phyloP scores from a whole-genome alignment of 2,888 invertebrate species.

The Lacanobia oleracea region DNA sequence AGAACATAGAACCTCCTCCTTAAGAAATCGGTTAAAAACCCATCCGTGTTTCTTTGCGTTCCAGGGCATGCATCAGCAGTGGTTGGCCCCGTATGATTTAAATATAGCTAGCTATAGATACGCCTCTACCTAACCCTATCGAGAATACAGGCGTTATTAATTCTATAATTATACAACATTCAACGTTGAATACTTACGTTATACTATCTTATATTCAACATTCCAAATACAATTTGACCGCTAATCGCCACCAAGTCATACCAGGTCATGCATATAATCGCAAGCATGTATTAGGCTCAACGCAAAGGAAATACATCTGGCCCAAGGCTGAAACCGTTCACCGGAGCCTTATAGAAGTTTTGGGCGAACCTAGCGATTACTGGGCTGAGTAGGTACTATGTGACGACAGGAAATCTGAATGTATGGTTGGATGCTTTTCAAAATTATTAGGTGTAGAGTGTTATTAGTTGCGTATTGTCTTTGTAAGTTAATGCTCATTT shows the following conservation, averaged over 20 bases:
- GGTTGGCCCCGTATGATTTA: too few species aligned
- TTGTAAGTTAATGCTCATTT: conserved; percentile 9
- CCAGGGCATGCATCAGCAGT: too few species aligned
- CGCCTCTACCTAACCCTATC: too few species aligned
- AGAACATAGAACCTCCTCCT: too few species aligned
- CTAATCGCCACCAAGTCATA: background rate
- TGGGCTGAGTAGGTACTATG: conserved; percentile 15
- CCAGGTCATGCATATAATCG: conserved; percentile 40
- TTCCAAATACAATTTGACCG: background rate
- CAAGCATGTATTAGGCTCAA: conserved; percentile 11
- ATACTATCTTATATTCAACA: background rate
- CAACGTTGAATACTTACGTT: background rate
- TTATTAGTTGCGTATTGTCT: conserved; percentile 3
- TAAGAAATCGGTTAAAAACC: too few species aligned
- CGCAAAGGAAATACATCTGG: conserved; percentile 57
- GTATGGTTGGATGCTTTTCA: conserved; percentile 28
- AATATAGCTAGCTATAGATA: too few species aligned
- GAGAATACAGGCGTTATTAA: too few species aligned
- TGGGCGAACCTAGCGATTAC: conserved; percentile 28
- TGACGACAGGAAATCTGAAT: conserved; percentile 37
- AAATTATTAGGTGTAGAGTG: conserved; percentile 39
- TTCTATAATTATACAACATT: too few species aligned
- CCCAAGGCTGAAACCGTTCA: conserved; percentile 62
- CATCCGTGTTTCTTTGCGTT: too few species aligned
- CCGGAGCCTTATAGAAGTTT: conserved; percentile 34